Evolutionary conservation across 2,113 vertebrate genomes (phyloP).

Genomic region (Poicephalus gulielmi): DNA sequence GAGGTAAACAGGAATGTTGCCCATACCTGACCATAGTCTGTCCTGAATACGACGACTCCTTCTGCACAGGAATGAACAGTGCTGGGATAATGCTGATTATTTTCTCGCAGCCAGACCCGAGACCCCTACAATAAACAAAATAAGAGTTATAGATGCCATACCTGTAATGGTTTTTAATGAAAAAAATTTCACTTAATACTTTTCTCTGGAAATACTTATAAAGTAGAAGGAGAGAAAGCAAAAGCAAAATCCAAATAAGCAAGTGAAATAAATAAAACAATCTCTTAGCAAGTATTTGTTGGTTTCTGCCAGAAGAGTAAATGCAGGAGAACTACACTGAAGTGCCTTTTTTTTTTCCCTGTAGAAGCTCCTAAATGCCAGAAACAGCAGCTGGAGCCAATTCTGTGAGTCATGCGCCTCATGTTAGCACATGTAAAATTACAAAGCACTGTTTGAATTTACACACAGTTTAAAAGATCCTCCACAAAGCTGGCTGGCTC

Average conservation of each 20-base stretch:
- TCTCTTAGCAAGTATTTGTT: neutral
- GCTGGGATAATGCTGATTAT: conserved; percentile 89
- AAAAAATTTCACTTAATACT: neutral
- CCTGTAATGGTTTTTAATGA: neutral
- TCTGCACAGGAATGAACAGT: conserved; percentile 91
- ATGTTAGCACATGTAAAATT: neutral
- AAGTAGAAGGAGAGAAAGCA: neutral
- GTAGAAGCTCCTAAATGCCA: neutral
- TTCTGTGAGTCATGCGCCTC: conserved; percentile 5
- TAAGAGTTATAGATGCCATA: neutral
- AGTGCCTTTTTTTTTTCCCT: neutral
- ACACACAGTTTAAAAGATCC: neutral
- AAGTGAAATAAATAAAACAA: neutral
- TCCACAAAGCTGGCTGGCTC: neutral
- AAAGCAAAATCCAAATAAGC: neutral
- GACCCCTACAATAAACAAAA: conserved; percentile 81
- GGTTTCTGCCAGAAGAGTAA: neutral
- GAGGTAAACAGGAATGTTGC: neutral
- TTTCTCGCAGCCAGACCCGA: conserved; percentile 92
- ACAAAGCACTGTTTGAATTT: neutral
- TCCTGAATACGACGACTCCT: conserved; percentile 87
- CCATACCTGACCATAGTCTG: conserved; percentile 90
- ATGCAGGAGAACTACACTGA: neutral
- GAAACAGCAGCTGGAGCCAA: conserved; percentile 13
- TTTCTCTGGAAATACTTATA: neutral